phyloP scores from a whole-genome alignment of 2,888 invertebrate genomes.

The Hipparchia semele region DNA sequence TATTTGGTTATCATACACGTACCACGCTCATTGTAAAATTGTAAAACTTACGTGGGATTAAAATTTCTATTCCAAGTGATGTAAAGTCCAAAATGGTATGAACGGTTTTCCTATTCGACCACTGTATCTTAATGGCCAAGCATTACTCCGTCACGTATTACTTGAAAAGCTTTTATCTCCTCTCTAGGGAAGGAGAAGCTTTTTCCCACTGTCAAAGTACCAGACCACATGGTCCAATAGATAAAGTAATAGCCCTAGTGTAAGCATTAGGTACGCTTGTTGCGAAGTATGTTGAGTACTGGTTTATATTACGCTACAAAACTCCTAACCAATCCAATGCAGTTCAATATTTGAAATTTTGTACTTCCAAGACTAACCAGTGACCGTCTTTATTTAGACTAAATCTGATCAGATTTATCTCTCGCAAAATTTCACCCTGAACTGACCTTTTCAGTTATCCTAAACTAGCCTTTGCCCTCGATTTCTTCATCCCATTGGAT shows the following conservation, averaged over 20 bases:
- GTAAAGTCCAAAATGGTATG: neutral
- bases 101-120: neutral
- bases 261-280: too few relatives aligned
- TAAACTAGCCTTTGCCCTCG: too few relatives aligned
- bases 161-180: neutral
- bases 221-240: neutral
- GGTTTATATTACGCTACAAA: too few relatives aligned
- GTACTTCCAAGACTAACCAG: too few relatives aligned
- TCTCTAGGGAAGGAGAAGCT: neutral
- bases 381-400: too few relatives aligned
- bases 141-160: slow-evolving; percentile 18
- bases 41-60: neutral
- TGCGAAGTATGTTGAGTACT: too few relatives aligned
- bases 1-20: neutral
- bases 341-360: too few relatives aligned
- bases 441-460: too few relatives aligned
- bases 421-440: too few relatives aligned
- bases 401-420: too few relatives aligned
- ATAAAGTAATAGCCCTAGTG: neutral
- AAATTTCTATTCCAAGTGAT: neutral
- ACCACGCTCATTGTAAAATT: neutral
- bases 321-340: too few relatives aligned
- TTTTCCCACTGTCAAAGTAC: neutral
- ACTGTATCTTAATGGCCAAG: slow-evolving; percentile 5
- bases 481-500: too few relatives aligned